Percentiles rank a stretch among this genome's conserved stretches.
Evolutionary conservation across 2,888 invertebrate species (phyloP).

Genomic region (Brachyopa scutellaris): DNA sequence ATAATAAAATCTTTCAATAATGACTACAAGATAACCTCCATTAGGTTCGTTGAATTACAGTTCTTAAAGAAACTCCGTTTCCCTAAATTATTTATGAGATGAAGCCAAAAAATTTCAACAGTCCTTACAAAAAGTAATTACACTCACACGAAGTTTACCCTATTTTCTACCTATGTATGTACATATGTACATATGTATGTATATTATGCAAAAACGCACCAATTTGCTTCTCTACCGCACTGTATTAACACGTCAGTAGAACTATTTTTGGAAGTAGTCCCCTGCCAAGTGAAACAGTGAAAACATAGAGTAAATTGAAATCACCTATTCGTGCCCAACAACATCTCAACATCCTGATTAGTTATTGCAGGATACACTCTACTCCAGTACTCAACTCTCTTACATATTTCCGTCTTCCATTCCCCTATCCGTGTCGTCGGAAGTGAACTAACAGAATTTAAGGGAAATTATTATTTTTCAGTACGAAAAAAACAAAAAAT

Average conservation of each 20-base stretch:
- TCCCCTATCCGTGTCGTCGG: slow-evolving; percentile 31
- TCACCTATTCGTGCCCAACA: slow-evolving; percentile 57
- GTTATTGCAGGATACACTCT: slow-evolving; percentile 59
- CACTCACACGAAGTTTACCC: background rate
- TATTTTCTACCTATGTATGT: too few relatives aligned
- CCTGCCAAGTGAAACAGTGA: background rate
- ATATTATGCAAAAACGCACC: too few relatives aligned
- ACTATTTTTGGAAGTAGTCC: slow-evolving; percentile 38
- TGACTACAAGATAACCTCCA: too few relatives aligned
- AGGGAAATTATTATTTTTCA: slow-evolving; percentile 57
- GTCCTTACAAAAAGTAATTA: background rate
- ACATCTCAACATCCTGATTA: slow-evolving; percentile 68
- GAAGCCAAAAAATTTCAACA: background rate
- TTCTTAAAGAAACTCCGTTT: too few relatives aligned
- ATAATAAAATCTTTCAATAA: too few relatives aligned
- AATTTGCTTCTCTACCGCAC: background rate
- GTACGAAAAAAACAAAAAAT: slow-evolving; percentile 14
- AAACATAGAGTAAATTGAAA: slow-evolving; percentile 56
- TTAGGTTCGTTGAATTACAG: too few relatives aligned
- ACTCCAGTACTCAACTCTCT: slow-evolving; percentile 41
- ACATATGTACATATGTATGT: too few relatives aligned
- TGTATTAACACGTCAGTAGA: slow-evolving; percentile 42
- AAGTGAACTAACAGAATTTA: slow-evolving; percentile 56
- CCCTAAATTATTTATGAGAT: too few relatives aligned
- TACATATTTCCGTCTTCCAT: slow-evolving; percentile 40